Percentiles rank a stretch among this genome's conserved stretches.
Conservation (phyloP, 30 jellyfish, hydroid and myxozoan species). For the Euphysa ruthae region DNA sequence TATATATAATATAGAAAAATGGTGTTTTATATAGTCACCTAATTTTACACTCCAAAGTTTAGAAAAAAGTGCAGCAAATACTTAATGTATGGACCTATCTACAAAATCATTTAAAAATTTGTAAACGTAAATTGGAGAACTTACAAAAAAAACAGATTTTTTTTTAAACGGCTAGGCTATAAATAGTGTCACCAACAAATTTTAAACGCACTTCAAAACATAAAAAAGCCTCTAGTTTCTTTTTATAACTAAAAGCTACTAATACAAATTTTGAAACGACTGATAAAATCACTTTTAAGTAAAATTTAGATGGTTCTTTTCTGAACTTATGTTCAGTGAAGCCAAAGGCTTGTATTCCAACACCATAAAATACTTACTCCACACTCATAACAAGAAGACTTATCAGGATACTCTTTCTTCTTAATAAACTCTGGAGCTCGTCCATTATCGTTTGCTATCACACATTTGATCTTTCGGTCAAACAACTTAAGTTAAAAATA, state of each 20-base stretch:
- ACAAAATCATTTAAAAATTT: too few relatives aligned
- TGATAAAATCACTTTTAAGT: neutral
- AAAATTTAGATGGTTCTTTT: neutral
- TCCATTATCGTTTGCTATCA: constrained; percentile 82
- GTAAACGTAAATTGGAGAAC: too few relatives aligned
- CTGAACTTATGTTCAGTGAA: too few relatives aligned
- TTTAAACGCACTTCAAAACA: neutral
- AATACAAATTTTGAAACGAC: neutral
- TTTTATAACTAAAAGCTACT: neutral
- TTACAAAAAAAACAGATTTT: too few relatives aligned
- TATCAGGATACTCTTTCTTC: constrained; percentile 87
- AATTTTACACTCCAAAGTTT: too few relatives aligned
- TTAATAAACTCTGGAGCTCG: constrained; percentile 77
- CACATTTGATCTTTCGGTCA: constrained; percentile 88
- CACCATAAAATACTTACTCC: constrained; percentile 46
- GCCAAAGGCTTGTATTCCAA: too few relatives aligned
- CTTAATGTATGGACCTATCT: too few relatives aligned
- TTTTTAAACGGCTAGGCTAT: too few relatives aligned
- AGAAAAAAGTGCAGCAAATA: too few relatives aligned
- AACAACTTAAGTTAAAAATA: constrained; percentile 56
- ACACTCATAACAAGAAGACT: constrained; percentile 81
- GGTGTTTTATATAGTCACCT: too few relatives aligned
- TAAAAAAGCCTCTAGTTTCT: neutral
- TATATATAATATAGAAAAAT: too few relatives aligned
- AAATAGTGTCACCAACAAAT: neutral